A percentile compares a stretch with the other conserved stretches of the same genome.
Evolutionary conservation across 2,113 vertebrate species (phyloP).

Genomic region (western clawed frog (Xenopus tropicalis)): DNA sequence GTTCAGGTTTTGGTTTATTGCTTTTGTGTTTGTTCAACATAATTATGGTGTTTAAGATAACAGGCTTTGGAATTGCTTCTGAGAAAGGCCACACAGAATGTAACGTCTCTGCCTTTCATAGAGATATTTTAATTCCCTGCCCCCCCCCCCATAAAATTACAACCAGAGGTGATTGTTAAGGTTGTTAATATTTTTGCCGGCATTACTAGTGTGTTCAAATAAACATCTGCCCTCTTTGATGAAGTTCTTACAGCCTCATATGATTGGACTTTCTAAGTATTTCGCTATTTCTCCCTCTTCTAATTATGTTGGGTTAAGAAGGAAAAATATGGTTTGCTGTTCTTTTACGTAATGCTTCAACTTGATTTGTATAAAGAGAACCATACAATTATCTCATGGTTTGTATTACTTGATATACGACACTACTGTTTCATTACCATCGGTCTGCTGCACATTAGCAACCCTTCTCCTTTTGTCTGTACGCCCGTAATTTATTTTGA

Average conservation of each 20-base stretch:
- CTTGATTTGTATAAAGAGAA: background rate
- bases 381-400: background rate
- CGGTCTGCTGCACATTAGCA: background rate
- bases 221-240: conserved; percentile 21
- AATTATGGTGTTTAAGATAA: too few relatives aligned
- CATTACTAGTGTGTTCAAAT: conserved; percentile 4
- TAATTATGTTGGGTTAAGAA: background rate
- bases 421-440: background rate
- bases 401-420: background rate
- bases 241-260: background rate
- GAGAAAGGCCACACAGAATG: too few relatives aligned
- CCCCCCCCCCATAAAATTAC: too few relatives aligned
- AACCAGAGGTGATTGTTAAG: conserved; percentile 26
- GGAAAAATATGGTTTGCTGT: background rate
- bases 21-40: too few relatives aligned
- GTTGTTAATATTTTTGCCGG: conserved; percentile 4
- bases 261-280: background rate
- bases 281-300: background rate
- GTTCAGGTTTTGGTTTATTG: too few relatives aligned
- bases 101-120: too few relatives aligned
- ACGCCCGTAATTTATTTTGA: conserved; percentile 16
- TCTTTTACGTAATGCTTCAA: too few relatives aligned
- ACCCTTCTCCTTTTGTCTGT: conserved; percentile 3
- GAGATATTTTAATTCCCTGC: too few relatives aligned
- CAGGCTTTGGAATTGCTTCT: too few relatives aligned